Base-by-base conservation (phyloP, 2,888 invertebrate genomes). In the Stenoptilia bipunctidactyla region DNA sequence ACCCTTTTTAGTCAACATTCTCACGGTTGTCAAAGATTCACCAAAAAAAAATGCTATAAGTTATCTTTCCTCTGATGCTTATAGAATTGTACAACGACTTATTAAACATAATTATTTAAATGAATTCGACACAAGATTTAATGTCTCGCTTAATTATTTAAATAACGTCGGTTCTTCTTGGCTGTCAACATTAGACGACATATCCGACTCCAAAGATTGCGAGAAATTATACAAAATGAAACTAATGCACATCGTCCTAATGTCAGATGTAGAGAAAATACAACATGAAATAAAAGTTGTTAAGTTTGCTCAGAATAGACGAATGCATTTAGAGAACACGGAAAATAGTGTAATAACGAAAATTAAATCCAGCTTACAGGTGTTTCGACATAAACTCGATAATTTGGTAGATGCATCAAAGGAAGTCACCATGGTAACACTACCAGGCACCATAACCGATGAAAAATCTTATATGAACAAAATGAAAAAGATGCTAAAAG, bases 191-290 rank as follows among this genome's bases (percentile, higher is more conserved):
- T 20, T 20, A 8, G 20, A 20, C 20, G 20, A 20, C 8, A 20
- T 20, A 20, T 5, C 3, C 20, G 20, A 8, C 4, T 8, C 20
- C 3, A 5, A 3, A 20, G 20, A 20, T 20, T 5, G 3, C 4
- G 20, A 64, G 20, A 58, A 51, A 15, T 30, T 70, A 0, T 55
- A 68, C 14, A 53, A 52, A 13, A 49, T 75, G 50, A 75, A 77
- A 48, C 43, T 65, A 13, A 50, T 79, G 25, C 65, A 74, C 44
- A 47, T 66, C 0, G 44, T 46, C 35, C 36, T 79, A 41, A 52
- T 54, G 9, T 45, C 45, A 6, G 70, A 74, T 46, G 61, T 73
- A 1, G 45, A 44, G 27, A 72, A 62, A 58, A 45, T 79, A n/a
- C 52, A 45, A 3, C 59, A 69, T 36, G 60, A 58, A 20, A 40